Conservation (phyloP, 2,888 invertebrate genomes). For the Acleris holmiana region DNA sequence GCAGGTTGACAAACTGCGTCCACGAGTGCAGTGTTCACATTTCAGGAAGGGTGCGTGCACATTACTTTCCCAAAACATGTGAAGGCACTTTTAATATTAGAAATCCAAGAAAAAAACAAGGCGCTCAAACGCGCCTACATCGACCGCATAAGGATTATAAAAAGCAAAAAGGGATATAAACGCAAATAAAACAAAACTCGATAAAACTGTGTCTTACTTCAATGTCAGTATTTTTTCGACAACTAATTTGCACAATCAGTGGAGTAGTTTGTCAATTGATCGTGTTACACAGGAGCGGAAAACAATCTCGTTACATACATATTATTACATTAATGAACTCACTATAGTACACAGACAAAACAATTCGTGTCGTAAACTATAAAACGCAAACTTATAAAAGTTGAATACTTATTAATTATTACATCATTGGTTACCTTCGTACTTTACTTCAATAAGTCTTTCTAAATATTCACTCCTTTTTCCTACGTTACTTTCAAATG, state of each 20-base stretch:
- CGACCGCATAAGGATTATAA: neutral
- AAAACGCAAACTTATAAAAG: conserved; percentile 66
- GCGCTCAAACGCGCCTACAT: neutral
- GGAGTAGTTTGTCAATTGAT: conserved; percentile 49
- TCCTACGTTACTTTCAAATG: conserved; percentile 81
- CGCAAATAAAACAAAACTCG: neutral
- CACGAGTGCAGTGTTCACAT: conserved; percentile 39
- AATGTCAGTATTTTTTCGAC: conserved; percentile 18
- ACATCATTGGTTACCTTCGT: conserved; percentile 82
- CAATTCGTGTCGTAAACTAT: conserved; percentile 50
- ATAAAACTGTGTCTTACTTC: conserved; percentile 3
- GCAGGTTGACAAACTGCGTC: conserved; percentile 54
- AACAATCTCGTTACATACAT: conserved; percentile 19
- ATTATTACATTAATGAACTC: conserved; percentile 28
- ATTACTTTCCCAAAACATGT: conserved; percentile 58
- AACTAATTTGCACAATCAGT: conserved; percentile 32
- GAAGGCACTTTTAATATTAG: conserved; percentile 76
- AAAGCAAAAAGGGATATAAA: conserved; percentile 9
- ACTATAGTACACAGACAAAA: conserved; percentile 45
- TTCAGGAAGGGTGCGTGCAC: conserved; percentile 50
- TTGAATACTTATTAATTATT: conserved; percentile 78
- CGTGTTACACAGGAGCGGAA: conserved; percentile 13
- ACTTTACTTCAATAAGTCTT: conserved; percentile 84
- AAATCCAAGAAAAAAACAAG: conserved; percentile 44
- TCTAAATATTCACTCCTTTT: conserved; percentile 83